Evolutionary conservation across 1,140 invertebrate genomes (phyloP).

Genomic region (Ladona fulva): DNA sequence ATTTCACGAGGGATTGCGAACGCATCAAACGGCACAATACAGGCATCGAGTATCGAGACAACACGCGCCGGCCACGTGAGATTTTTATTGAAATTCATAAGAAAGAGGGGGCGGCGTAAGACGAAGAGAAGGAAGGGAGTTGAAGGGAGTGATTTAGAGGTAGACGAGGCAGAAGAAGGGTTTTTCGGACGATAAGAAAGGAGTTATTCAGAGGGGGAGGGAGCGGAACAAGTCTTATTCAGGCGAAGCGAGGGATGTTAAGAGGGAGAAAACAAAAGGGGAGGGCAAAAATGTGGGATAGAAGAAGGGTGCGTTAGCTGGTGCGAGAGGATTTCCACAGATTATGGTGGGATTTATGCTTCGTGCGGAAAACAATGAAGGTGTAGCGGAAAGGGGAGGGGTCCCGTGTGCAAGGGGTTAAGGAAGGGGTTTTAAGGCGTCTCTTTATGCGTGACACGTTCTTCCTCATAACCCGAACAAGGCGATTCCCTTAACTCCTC

Average conservation of each 20-base stretch:
- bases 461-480: background rate
- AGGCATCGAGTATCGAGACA: too few species aligned
- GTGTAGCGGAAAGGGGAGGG: background rate
- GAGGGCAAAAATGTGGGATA: too few species aligned
- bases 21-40: too few species aligned
- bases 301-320: background rate
- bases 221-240: background rate
- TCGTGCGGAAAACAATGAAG: background rate
- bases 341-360: slow-evolving; percentile 5
- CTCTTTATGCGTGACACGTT: background rate
- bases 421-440: background rate
- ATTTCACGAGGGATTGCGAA: too few species aligned
- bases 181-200: background rate
- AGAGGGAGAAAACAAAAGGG: too few species aligned
- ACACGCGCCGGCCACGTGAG: too few species aligned
- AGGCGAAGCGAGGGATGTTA: background rate
- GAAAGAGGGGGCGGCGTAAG: too few species aligned
- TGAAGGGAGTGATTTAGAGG: background rate
- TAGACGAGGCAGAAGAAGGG: background rate
- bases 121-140: background rate
- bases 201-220: background rate
- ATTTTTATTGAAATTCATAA: too few species aligned
- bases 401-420: background rate
- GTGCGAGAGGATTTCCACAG: background rate
- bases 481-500: background rate